Evolutionary conservation across 1,140 invertebrate species (phyloP).

Genomic region (Sipha flava): DNA sequence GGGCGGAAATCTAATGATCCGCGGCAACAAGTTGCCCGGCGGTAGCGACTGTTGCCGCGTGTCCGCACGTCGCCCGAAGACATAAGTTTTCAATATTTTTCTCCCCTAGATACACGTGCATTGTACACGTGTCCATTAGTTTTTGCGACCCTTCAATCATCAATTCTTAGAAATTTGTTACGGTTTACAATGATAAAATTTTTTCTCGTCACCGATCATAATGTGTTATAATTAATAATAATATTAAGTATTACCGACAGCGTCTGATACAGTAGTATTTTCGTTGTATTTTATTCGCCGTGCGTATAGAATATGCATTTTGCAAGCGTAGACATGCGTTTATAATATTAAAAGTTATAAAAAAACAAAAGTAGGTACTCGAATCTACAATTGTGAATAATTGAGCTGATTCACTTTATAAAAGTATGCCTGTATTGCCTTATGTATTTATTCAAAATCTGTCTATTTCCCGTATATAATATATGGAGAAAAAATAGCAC

Average conservation of each 20-base stretch:
- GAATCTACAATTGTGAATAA: neutral
- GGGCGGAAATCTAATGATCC: constrained; percentile 19
- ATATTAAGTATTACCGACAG: neutral
- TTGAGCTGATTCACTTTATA: neutral
- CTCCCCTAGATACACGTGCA: constrained; percentile 15
- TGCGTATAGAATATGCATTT: neutral
- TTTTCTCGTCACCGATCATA: neutral
- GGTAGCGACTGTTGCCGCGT: neutral
- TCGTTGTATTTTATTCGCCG: neutral
- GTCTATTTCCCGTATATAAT: neutral
- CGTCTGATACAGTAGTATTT: neutral
- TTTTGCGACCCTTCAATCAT: neutral
- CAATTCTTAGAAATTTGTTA: neutral
- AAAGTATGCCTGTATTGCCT: neutral
- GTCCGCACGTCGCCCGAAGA: constrained; percentile 12
- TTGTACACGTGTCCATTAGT: constrained; percentile 3
- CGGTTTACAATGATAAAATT: neutral
- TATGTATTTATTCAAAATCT: neutral
- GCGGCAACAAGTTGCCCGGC: constrained; percentile 26
- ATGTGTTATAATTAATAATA: neutral
- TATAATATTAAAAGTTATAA: neutral
- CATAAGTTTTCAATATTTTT: constrained; percentile 8
- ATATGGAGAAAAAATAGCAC: constrained; percentile 24
- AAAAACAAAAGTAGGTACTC: neutral
- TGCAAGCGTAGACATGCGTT: neutral